Evolutionary conservation across 2,113 vertebrate species (phyloP).

Genomic region (Brachionichthys hirsutus): DNA sequence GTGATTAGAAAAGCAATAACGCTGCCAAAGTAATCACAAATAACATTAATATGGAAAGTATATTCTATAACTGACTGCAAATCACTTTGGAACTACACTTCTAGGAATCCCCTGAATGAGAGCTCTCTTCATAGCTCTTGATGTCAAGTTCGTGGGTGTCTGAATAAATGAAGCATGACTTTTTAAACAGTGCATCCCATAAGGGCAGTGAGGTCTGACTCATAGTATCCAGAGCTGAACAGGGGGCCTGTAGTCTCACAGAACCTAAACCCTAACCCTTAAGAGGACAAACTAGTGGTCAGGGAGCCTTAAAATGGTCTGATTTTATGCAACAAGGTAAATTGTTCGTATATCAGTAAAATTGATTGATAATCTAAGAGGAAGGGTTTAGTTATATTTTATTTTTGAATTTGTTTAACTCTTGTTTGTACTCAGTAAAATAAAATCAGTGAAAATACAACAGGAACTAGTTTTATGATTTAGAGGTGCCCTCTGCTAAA

Average conservation of each 20-base stretch:
- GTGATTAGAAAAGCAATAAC: not conserved
- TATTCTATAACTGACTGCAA: not conserved
- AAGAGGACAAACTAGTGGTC: too few species aligned
- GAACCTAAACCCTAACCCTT: too few species aligned
- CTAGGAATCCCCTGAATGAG: not conserved
- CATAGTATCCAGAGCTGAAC: too few species aligned
- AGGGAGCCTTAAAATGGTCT: not conserved
- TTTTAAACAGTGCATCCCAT: not conserved
- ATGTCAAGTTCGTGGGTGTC: not conserved
- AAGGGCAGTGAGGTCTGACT: not conserved
- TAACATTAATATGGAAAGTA: not conserved
- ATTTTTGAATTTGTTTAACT: slow-evolving; percentile 1
- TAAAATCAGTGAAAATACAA: slow-evolving; percentile 30
- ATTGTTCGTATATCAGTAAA: slow-evolving; percentile 1
- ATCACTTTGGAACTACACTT: not conserved
- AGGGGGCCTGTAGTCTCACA: not conserved
- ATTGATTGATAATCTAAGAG: not conserved
- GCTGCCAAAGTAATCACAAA: not conserved
- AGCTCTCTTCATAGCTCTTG: not conserved
- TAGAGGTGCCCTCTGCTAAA: slow-evolving; percentile 62
- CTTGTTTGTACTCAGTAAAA: not conserved
- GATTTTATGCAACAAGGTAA: not conserved
- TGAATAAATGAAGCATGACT: slow-evolving; percentile 1
- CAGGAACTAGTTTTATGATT: slow-evolving; percentile 11
- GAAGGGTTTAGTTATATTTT: not conserved